Evolutionary conservation across 2,888 invertebrate genomes (phyloP).

Genomic region (Ennomos erosarius): DNA sequence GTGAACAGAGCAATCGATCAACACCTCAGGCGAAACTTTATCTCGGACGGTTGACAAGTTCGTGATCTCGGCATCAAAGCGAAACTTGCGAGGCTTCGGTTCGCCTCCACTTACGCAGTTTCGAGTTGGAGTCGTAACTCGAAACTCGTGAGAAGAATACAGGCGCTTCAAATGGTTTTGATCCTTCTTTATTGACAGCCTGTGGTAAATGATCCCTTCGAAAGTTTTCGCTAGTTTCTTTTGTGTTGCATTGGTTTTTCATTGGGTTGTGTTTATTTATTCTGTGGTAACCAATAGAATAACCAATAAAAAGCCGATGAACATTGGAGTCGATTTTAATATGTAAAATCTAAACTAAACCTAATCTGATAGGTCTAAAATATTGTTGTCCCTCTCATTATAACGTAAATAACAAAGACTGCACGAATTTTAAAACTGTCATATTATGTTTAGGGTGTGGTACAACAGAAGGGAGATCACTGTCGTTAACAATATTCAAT

Average conservation of each 20-base stretch:
- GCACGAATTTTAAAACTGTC: too few relatives aligned
- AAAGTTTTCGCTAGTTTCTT: slow-evolving; percentile 40
- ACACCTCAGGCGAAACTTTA: slow-evolving; percentile 50
- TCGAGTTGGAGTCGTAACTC: slow-evolving; percentile 51
- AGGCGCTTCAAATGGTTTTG: slow-evolving; percentile 48
- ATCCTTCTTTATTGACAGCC: slow-evolving; percentile 50
- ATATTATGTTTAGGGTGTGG: too few relatives aligned
- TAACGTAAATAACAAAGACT: too few relatives aligned
- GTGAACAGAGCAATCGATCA: slow-evolving; percentile 56
- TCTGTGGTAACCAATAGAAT: background rate
- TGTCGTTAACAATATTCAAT: too few relatives aligned
- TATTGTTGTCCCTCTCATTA: too few relatives aligned
- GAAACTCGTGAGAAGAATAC: slow-evolving; percentile 67
- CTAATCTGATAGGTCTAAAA: too few relatives aligned
- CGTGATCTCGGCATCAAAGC: slow-evolving; percentile 53
- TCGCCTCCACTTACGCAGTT: slow-evolving; percentile 53
- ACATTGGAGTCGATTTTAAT: too few relatives aligned
- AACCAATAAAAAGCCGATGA: too few relatives aligned
- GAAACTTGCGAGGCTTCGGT: slow-evolving; percentile 51
- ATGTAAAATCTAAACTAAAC: too few relatives aligned
- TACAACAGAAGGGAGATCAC: too few relatives aligned
- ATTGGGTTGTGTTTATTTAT: slow-evolving; percentile 3
- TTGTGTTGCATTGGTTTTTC: slow-evolving; percentile 15
- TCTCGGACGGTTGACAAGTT: slow-evolving; percentile 53
- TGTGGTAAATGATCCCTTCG: slow-evolving; percentile 46